phyloP scores from a whole-genome alignment of 2,888 invertebrate species.

The Amiota communis region DNA sequence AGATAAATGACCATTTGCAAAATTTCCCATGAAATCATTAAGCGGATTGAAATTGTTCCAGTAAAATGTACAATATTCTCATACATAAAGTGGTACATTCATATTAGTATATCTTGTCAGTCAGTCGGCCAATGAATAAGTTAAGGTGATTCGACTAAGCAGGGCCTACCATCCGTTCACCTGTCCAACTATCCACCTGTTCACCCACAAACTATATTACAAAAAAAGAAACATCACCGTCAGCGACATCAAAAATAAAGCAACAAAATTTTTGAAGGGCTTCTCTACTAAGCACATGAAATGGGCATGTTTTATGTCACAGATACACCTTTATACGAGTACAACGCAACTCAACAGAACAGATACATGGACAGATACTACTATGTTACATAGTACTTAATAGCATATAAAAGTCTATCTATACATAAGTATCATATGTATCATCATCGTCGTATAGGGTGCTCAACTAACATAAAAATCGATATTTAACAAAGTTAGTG shows the following conservation, averaged over 20 bases:
- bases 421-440: background rate
- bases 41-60: constrained; percentile 57
- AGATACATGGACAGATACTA: background rate
- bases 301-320: constrained; percentile 40
- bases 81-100: too few species aligned
- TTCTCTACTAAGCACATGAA: constrained; percentile 51
- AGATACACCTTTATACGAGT: background rate
- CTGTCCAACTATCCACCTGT: constrained; percentile 13
- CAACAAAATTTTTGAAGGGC: constrained; percentile 67
- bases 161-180: too few species aligned
- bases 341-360: too few species aligned
- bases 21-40: constrained; percentile 39
- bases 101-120: too few species aligned
- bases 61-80: background rate
- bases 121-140: too few species aligned
- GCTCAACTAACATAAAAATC: constrained; percentile 14
- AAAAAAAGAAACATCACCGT: constrained; percentile 51
- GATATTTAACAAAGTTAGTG: constrained; percentile 17
- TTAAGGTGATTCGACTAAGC: too few species aligned
- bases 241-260: constrained; percentile 48
- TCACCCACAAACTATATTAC: constrained; percentile 37
- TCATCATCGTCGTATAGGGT: background rate
- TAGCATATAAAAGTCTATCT: too few species aligned
- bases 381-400: background rate
- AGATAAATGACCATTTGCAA: too few species aligned